Evolutionary conservation across 2,113 vertebrate species (phyloP), one percentile per base, ranked within the genome.

Genomic region (Megalops atlanticus): DNA sequence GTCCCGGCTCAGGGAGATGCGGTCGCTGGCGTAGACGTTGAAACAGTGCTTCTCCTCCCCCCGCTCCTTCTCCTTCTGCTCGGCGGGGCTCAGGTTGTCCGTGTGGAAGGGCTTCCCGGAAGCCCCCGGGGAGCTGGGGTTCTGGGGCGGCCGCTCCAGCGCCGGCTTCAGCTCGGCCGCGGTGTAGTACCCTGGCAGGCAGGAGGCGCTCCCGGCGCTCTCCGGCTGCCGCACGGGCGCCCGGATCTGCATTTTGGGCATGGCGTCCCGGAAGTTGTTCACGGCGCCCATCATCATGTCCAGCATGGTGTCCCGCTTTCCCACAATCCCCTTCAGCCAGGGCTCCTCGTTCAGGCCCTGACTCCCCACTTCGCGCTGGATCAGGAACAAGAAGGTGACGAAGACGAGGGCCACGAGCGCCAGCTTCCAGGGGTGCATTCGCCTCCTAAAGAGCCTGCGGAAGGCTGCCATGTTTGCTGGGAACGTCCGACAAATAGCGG

Each of bases 241-340:
- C 89, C 91, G 93, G 91, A 99, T 99, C 89, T 99, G 98, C 97
- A 99, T 96, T 93, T 98, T 98, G 90, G 97, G 98, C 91, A 97
- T 96, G 33, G 87, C 95, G 33, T 95, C 96, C 92, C 96, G 95
- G 81, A 99, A 93, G 92, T 98, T 99, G 91, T 97, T 96, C 88
- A 99, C 93, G 36, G 98, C 97, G 79, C 98, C 96, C 43, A 99
- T 93, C 89, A 99, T 86, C 70, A 98, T 95, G 85, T 93, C 96
- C 82, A 99, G 89, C 87, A 99, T 89, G 21, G 95, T 91, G 84
- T 95, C 95, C 89, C 96, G 95, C 88, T 96, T 98, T 84, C 92
- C 93, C 52, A 92, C 90, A 82, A 96, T 92, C 45, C 88, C 95
- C 79, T 91, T 92, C 68, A 94, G 85, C 94, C 94, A 95, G 21